Conservation (phyloP, 2,113 vertebrate species). For the Pseudorectes ferrugineus region DNA sequence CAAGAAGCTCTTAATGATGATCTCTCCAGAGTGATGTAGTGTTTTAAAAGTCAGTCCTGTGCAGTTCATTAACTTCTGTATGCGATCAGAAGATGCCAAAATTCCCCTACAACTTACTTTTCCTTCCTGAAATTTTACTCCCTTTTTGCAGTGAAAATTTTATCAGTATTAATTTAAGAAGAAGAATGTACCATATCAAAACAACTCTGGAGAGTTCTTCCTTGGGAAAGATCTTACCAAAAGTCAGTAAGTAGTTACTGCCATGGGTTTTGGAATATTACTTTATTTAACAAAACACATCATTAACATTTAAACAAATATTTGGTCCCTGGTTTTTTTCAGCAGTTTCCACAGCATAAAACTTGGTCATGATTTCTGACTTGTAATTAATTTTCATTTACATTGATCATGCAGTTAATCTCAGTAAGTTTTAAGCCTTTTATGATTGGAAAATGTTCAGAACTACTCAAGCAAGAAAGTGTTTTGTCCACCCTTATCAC, state of each 20-base stretch:
- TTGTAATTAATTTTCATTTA: slow-evolving; percentile 4
- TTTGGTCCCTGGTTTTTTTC: not conserved
- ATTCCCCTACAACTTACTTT: not conserved
- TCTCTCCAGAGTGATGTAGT: not conserved
- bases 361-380: not conserved
- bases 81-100: not conserved
- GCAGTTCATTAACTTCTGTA: not conserved
- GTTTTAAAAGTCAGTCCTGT: not conserved
- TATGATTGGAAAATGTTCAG: not conserved
- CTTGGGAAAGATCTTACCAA: not conserved
- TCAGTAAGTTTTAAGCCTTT: not conserved
- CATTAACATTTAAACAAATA: not conserved
- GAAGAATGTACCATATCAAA: not conserved
- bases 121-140: not conserved
- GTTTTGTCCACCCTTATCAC: not conserved
- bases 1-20: not conserved
- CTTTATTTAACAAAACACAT: not conserved
- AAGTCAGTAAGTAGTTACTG: not conserved
- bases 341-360: not conserved
- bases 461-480: not conserved
- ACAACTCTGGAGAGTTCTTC: not conserved
- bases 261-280: not conserved
- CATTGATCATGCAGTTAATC: not conserved
- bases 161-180: not conserved
- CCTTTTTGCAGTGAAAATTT: not conserved